These are phyloP conservation scores for Vombatus ursinus DNA, from an alignment of 2,113 vertebrate genomes.

Conservation along the genomic window DNA sequence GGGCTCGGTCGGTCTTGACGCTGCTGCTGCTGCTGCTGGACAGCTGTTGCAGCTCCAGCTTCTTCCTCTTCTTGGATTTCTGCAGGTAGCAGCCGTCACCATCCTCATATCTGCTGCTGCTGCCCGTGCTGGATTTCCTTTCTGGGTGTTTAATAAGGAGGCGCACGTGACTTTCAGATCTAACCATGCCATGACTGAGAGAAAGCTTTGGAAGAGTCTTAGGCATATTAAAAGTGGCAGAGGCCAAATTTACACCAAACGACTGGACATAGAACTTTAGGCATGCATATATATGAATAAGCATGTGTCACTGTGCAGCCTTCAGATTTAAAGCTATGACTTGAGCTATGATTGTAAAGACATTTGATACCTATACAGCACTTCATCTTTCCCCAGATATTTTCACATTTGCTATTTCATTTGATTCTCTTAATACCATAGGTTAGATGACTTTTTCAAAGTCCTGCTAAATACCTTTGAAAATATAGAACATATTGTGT, in stretches of 20 bases:
- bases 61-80: slow-evolving; percentile 81
- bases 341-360: background rate
- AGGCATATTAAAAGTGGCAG: fast-evolving
- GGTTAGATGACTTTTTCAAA: background rate
- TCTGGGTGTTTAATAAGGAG: slow-evolving; percentile 84
- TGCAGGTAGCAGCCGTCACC: slow-evolving; percentile 94
- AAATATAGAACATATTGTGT: background rate
- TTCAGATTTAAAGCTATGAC: background rate
- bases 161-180: background rate
- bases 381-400: background rate
- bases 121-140: slow-evolving; percentile 82
- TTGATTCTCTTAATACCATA: background rate
- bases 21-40: slow-evolving; percentile 61
- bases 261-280: background rate
- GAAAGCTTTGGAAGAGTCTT: background rate
- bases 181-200: background rate
- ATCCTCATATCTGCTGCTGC: slow-evolving; percentile 85
- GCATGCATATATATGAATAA: fast-evolving
- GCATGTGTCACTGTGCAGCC: fast-evolving
- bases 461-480: background rate
- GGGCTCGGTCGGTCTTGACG: slow-evolving; percentile 80
- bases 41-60: slow-evolving; percentile 81
- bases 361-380: background rate
- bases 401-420: background rate
- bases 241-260: background rate